Conservation (phyloP, 1,140 invertebrate genomes). For the Acromyrmex echinatior region DNA sequence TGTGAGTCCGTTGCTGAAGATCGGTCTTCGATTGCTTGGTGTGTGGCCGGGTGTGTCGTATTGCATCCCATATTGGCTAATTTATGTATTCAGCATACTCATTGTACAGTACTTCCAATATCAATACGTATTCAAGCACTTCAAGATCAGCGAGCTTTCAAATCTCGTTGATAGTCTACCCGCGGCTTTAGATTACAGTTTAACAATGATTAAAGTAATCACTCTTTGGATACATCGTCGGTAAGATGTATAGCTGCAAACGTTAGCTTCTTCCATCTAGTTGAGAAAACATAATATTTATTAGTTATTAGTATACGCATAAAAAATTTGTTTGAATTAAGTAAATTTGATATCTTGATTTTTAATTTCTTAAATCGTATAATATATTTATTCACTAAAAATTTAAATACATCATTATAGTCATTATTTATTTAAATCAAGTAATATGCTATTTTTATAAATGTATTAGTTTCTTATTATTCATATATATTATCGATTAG, state of each 20-base stretch:
- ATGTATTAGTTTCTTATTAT: too few relatives aligned
- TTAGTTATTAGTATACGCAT: too few relatives aligned
- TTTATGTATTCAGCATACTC: background rate
- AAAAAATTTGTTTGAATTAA: too few relatives aligned
- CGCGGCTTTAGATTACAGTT: background rate
- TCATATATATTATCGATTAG: too few relatives aligned
- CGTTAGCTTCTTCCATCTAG: too few relatives aligned
- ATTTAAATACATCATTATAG: too few relatives aligned
- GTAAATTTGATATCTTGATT: too few relatives aligned
- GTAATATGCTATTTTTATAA: too few relatives aligned
- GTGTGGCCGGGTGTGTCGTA: background rate
- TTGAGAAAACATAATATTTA: too few relatives aligned
- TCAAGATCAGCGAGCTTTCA: background rate
- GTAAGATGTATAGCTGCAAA: slow-evolving; percentile 18
- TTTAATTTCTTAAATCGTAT: too few relatives aligned
- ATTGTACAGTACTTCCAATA: slow-evolving; percentile 41
- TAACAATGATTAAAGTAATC: slow-evolving; percentile 24
- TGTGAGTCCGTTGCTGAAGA: slow-evolving; percentile 4
- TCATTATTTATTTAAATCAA: too few relatives aligned
- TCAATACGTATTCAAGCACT: slow-evolving; percentile 17
- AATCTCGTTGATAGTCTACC: slow-evolving; percentile 34
- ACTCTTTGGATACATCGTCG: slow-evolving; percentile 28
- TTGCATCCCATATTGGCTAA: background rate
- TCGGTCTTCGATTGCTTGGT: slow-evolving; percentile 10
- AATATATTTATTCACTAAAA: too few relatives aligned